Evolutionary conservation across 1,140 invertebrate genomes (phyloP), one percentile per base, ranked within the genome.

Genomic region (Physella acuta): DNA sequence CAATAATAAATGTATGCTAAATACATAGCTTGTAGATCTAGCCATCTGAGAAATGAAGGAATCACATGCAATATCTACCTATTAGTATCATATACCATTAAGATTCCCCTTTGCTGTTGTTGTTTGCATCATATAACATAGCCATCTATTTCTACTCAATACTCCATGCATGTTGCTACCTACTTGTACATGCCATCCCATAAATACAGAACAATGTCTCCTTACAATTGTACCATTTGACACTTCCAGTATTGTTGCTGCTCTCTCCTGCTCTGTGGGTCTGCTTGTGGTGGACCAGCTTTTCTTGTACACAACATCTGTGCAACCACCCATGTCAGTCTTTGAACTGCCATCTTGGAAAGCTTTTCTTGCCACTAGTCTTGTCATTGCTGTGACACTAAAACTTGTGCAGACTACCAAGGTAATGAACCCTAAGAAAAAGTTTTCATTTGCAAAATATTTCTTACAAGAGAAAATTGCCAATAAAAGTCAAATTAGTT

Each of bases 271-370:
- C 49, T 3, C 37, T 14, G 2, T 64, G 30, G 34, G 62, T 36
- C 30, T 64, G 62, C 26, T 64, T 14, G 2, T 52, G 1, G 1
- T 44, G 39, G 62, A 64, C 44, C 1, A 63, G 44, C 11, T 31
- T 31, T 31, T 26, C 28, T 31, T 62, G 59, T 44, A 61, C 39
- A 34, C 17, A n/a, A 51, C 60, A 0, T 24, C n/a, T n/a, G 39
- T 31, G 5, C 49, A 11, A 31, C 24, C 17, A 28, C 36, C 5
- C 53, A 65, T n/a, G n/a, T 62, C 24, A 8, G 37, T 33, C 53
- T 31, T 37, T n/a, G 36, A 58, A 30, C 33, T 49, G 26, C 71
- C 71, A 28, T 60, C 51, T 26, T 72, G 66, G 71, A 58, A 33
- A 44, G 36, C 66, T 56, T 37, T 62, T 4, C 44, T 72, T 11